Evolutionary conservation across 2,797 vertebrate genomes (phyloP), one percentile per base, ranked within the genome.

Genomic region (Tapera naevia): DNA sequence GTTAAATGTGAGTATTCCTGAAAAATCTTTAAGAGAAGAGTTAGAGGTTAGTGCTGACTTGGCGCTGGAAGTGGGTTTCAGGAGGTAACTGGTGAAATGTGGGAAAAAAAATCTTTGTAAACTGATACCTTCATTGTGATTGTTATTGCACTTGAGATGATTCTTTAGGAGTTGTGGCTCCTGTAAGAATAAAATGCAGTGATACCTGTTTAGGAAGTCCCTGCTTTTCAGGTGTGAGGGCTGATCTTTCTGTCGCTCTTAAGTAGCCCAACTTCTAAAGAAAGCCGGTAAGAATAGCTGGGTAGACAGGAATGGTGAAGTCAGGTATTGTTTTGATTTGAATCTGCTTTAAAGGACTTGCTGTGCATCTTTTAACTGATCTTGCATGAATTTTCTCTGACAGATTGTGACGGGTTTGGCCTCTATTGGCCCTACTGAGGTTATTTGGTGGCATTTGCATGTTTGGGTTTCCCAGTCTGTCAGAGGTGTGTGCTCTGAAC

Each of bases 381-480:
- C 54, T 51, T 62, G 54, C 27, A 12, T 67, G 14, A 5, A 5
- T 54, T 46, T 76, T 56, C 19, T 24, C 53, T 56, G 51, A 25
- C 37, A 46, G 61, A 41, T 88, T 86, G 92, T 80, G 58, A 53
- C 83, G 61, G 17, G 48, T 83, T 88, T 82, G 84, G 12, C 56
- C 65, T 75, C 24, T n/a, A 35, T 46, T 83, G 72, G 33, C 53
- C 48, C 48, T 60, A 6, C n/a, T 6, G 2, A 33, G 22, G 19
- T 64, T 57, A 14, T 93, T 86, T 67, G 11, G 22, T 81, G 39
- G 32, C 27, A 39, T 86, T 39, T 19, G 48, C 66, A 7, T 21
- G 32, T 79, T 84, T 60, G 62, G 32, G 17, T 62, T 73, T 28
- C 65, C 30, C 41, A 17, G 35, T 60, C n/a, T 62, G 37, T 12